A percentile compares a stretch with the other conserved stretches of the same genome.
These are phyloP conservation scores for Drymonia ruficornis DNA, from an alignment of 2,888 invertebrate species.

Conservation along the genomic window DNA sequence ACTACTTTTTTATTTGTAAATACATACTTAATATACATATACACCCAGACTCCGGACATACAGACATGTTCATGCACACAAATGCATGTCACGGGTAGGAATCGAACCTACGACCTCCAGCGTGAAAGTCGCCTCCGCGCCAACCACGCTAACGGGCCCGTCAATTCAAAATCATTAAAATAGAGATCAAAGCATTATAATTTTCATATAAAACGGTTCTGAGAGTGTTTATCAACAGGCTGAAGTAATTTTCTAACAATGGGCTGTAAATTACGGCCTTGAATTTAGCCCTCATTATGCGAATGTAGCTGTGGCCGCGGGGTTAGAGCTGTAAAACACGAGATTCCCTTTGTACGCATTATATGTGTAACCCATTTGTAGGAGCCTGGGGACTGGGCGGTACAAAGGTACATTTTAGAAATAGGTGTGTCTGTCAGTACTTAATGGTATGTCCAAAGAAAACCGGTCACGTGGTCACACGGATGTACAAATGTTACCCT, in stretches of 20 bases:
- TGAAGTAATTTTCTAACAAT: slow-evolving; percentile 1
- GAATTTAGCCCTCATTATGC: not conserved
- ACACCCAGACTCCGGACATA: no score
- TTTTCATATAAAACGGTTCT: not conserved
- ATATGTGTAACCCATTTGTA: not conserved
- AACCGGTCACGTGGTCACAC: no score
- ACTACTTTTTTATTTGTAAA: no score
- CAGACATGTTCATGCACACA: no score
- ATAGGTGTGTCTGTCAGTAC: no score
- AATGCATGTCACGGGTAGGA: no score
- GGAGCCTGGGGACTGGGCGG: not conserved
- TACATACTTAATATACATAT: no score
- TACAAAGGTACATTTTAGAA: not conserved
- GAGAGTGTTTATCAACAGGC: not conserved
- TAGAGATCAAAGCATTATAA: not conserved
- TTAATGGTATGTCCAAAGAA: no score
- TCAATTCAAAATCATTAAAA: not conserved
- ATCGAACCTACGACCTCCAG: no score
- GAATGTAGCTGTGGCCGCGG: not conserved
- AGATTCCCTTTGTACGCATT: not conserved
- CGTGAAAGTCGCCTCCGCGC: no score
- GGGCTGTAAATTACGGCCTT: not conserved
- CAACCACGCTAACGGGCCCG: no score
- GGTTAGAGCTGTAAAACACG: not conserved
- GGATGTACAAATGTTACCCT: no score